These are phyloP conservation scores for Pristionchus fissidentatus DNA, from an alignment of 2,888 invertebrate genomes.

Conservation along the genomic window DNA sequence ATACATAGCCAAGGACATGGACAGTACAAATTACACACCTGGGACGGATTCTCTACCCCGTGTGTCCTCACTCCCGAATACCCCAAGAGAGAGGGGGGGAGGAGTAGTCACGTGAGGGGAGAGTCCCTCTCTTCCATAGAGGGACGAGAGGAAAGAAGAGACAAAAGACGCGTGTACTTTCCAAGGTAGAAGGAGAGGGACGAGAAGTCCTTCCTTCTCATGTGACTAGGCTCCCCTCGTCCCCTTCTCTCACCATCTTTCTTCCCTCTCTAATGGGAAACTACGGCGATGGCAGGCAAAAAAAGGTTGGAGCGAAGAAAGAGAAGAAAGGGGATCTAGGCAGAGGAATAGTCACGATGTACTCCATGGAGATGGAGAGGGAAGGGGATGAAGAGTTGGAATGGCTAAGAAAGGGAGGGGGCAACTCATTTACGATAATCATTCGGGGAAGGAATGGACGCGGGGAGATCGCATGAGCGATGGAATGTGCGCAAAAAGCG, in stretches of 20 bases:
- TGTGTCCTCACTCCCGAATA: neutral
- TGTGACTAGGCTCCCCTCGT: neutral
- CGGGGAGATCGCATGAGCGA: neutral
- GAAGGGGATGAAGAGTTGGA: neutral
- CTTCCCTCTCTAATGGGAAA: constrained; percentile 25
- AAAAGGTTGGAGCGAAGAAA: constrained; percentile 7
- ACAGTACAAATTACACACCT: constrained; percentile 40
- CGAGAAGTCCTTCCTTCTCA: constrained; percentile 32
- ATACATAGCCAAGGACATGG: constrained; percentile 17
- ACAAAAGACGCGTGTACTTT: constrained; percentile 17
- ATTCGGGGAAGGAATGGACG: constrained; percentile 6
- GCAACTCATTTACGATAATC: constrained; percentile 12
- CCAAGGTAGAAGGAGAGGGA: neutral
- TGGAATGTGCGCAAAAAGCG: constrained; percentile 19
- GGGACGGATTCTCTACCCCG: constrained; percentile 8
- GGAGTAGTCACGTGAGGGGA: constrained; percentile 5
- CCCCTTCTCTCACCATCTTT: constrained; percentile 10
- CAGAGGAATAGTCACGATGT: neutral
- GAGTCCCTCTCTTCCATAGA: neutral
- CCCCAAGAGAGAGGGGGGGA: neutral
- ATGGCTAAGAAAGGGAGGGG: neutral
- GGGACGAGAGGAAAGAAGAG: too few relatives aligned
- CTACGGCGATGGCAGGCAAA: constrained; percentile 21
- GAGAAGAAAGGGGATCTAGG: neutral
- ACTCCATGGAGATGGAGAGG: constrained; percentile 8